Evolutionary conservation across 2,113 vertebrate genomes (phyloP), one percentile per base, ranked within the genome.

Genomic region (Junco hyemalis): DNA sequence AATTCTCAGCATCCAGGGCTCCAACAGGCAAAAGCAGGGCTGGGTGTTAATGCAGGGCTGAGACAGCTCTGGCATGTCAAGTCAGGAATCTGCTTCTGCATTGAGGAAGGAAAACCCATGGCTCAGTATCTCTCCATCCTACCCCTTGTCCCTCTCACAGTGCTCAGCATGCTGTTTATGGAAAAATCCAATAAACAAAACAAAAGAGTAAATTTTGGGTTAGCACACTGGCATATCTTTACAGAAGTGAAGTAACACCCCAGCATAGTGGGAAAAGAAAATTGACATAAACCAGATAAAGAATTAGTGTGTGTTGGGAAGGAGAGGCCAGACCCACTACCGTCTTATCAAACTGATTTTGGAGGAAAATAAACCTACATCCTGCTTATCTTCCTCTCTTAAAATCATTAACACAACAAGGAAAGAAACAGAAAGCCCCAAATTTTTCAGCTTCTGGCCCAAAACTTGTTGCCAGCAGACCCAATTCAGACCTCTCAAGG

Each of bases 191-290:
- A 16, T 11, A 31, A 80, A 50, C 2, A 9, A 73, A 73, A 22
- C 14, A 74, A 7, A 9, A 14, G 50, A 7, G 16, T 3, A 14
- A 40, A 25, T 56, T 79, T 71, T 47, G 44, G n/a, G 35, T 84
- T 66, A 16, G 36, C 31, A 9, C 0, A 0, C 5, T 56, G 60
- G 38, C 6, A 2, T 24, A 22, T 24, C 40, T 81, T 74, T 29
- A 45, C 7, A 11, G 12, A 69, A 64, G 29, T 12, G 17, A 31
- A 80, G 24, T 2, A 69, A 23, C 11, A 15, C 35, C 40, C 36
- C 6, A 24, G 51, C 14, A 3, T 1, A 56, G 22, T 6, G 20
- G 60, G 25, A 57, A 24, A 68, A 47, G 35, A 81, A 51, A 63
- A 26, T 8, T 29, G 79, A 77, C 22, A 22, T n/a, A 47, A 78